These are phyloP conservation scores for Gambelia wislizenii DNA, from an alignment of 2,797 vertebrate genomes.

Conservation along the genomic window DNA sequence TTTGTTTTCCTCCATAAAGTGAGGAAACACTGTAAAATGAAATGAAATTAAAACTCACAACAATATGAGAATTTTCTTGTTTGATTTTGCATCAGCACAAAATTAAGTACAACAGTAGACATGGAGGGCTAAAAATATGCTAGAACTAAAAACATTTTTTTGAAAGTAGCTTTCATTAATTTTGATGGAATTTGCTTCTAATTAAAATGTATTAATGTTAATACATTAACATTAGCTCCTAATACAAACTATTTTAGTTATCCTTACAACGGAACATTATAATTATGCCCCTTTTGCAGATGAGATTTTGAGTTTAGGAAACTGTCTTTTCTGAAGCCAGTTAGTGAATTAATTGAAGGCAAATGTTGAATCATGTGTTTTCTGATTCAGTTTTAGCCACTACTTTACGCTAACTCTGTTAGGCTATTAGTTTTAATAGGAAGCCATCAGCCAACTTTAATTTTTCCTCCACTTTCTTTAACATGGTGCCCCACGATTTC, in stretches of 20 bases:
- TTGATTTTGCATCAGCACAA: not conserved
- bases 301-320: not conserved
- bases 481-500: not conserved
- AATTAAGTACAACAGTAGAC: too few species aligned
- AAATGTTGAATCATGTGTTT: not conserved
- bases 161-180: not conserved
- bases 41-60: conserved; percentile 20
- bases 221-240: too few species aligned
- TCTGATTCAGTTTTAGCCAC: not conserved
- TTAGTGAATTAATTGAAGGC: not conserved
- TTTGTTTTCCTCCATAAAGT: not conserved
- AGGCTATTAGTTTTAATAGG: not conserved
- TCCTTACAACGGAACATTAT: not conserved
- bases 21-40: not conserved
- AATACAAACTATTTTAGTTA: conserved; percentile 6
- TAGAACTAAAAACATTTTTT: not conserved
- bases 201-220: not conserved
- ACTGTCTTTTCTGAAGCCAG: not conserved
- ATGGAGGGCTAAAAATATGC: too few species aligned
- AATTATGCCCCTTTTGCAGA: not conserved
- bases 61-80: not conserved
- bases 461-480: not conserved
- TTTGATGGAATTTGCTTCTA: not conserved
- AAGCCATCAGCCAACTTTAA: not conserved
- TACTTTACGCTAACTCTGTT: not conserved